A percentile compares a stretch with the other conserved stretches of the same genome.
phyloP scores from a whole-genome alignment of 2,797 vertebrate species.

The Lacerta bilineata region DNA sequence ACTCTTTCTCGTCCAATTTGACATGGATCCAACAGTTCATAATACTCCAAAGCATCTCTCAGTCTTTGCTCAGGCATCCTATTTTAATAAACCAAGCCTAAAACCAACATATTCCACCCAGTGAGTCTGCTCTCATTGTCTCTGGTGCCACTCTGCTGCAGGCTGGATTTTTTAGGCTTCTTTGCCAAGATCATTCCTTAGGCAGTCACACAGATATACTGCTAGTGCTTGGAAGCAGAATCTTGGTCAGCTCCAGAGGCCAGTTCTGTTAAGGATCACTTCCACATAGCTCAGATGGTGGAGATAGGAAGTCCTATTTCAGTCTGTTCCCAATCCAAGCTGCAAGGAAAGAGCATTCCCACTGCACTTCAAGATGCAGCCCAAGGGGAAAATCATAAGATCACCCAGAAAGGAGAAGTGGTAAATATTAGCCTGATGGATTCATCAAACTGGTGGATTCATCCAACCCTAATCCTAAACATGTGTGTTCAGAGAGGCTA shows the following conservation, averaged over 20 bases:
- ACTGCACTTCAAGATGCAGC: neutral
- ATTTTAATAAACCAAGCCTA: slow-evolving; percentile 4
- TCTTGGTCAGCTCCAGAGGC: neutral
- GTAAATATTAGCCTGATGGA: neutral
- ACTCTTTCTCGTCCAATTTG: neutral
- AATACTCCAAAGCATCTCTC: slow-evolving; percentile 15
- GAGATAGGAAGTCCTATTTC: neutral
- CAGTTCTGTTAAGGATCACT: neutral
- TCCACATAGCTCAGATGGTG: neutral
- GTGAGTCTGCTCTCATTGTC: slow-evolving; percentile 2
- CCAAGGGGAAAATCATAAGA: neutral
- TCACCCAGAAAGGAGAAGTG: neutral
- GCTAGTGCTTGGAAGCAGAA: neutral
- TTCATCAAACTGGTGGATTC: too few relatives aligned
- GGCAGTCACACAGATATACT: neutral
- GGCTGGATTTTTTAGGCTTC: neutral
- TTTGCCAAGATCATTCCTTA: neutral
- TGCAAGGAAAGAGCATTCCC: neutral
- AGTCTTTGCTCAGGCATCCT: neutral
- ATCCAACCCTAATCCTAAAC: too few relatives aligned
- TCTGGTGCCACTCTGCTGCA: slow-evolving; percentile 8
- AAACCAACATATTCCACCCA: slow-evolving; percentile 25
- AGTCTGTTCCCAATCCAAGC: neutral
- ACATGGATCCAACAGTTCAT: neutral
- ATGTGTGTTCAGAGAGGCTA: neutral